Base-by-base conservation (phyloP, 2,113 vertebrate genomes). In the Xenopus laevis region DNA sequence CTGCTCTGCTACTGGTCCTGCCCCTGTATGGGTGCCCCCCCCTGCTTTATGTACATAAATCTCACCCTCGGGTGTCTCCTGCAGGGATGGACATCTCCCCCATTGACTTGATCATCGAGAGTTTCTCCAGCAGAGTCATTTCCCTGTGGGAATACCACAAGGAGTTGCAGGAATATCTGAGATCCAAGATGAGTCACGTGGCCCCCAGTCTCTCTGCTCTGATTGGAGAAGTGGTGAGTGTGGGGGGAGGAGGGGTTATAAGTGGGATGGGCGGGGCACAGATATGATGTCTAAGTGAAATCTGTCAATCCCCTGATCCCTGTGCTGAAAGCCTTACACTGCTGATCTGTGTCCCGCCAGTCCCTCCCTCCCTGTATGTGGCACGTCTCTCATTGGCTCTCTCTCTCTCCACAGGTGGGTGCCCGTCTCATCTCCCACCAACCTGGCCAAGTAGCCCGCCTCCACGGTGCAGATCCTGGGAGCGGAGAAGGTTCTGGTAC, bases 401-500 rank as follows among this genome's bases (percentile, higher is more conserved):
- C n/a, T n/a, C 65, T n/a, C 65, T 30, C 16, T 1, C 40, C 18
- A 1, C 45, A 98, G 96, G 96, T 99, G 50, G 97, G 96, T 0
- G 97, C 97, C 0, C 96, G 0, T 96, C 97, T 0, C 96, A 96
- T 57, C 93, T 99, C 30, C 98, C 98, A 99, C 96, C 1, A 99
- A 98, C 83, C 86, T 99, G 84, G 97, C 97, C 80, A 98, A 99
- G 89, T 99, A 98, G 83, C 97, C 97, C 0, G 97, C 97, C 7
- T 98, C 96, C 0, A 99, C 97, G 0, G 97, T 99, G 79, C 97
- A 99, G 93, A 99, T 99, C 88, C 90, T 99, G 87, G 96, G 97
- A 18, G 97, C 97, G 0, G 97, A 98, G 84, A 99, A 99, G 79
- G 97, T 96, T 80, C 94, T 99, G 79, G 96, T 99, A 97, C 89